Evolutionary conservation across 2,113 vertebrate species (phyloP).

Genomic region (Eidolon helvum): DNA sequence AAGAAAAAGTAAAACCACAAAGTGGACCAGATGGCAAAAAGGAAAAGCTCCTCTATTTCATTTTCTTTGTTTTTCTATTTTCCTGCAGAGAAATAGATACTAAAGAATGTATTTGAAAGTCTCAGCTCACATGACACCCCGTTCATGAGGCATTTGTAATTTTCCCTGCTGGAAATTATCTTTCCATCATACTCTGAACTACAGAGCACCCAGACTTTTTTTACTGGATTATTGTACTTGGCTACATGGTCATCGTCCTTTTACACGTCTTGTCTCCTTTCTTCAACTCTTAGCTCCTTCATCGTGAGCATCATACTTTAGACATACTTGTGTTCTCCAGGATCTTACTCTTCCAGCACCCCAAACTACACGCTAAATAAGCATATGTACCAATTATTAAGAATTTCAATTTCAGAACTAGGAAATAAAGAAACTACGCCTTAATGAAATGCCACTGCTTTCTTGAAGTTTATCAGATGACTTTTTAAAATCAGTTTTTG

Average conservation of each 20-base stretch:
- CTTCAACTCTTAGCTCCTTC: neutral
- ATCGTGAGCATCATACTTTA: neutral
- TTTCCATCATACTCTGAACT: neutral
- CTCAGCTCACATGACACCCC: neutral
- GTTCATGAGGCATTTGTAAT: neutral
- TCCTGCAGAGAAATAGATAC: neutral
- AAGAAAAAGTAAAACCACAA: constrained; percentile 21
- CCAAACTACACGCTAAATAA: neutral
- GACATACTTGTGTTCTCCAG: neutral
- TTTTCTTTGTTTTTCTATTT: constrained; percentile 27
- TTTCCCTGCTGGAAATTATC: constrained; percentile 24
- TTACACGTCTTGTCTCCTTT: neutral
- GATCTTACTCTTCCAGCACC: neutral
- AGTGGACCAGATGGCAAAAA: neutral
- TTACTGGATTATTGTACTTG: neutral
- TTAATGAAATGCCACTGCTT: constrained; percentile 11
- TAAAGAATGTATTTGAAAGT: constrained; percentile 27
- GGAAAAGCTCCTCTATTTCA: neutral
- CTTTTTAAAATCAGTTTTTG: neutral
- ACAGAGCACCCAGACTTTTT: neutral
- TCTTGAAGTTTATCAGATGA: constrained; percentile 25
- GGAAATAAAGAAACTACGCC: neutral
- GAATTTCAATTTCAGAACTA: neutral
- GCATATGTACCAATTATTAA: neutral
- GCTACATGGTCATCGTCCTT: neutral